Evolutionary conservation across 2,113 vertebrate genomes (phyloP).

Genomic region (Cyprinus carpio): DNA sequence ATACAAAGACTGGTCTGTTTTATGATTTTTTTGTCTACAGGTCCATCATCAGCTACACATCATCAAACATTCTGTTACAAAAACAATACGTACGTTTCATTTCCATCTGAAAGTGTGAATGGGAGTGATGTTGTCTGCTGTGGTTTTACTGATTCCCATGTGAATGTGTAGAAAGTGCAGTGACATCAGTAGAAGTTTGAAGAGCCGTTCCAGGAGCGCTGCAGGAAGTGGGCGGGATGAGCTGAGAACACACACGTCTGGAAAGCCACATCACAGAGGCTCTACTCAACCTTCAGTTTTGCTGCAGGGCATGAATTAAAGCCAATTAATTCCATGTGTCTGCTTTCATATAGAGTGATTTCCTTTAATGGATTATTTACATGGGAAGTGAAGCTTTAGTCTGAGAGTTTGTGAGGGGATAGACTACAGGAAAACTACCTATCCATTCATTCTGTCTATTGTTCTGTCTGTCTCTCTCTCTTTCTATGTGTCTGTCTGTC

Average conservation of each 20-base stretch:
- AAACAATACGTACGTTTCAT: conserved; percentile 1
- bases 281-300: neutral
- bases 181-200: conserved; percentile 2
- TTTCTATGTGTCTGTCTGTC: neutral
- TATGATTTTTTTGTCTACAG: neutral
- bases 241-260: neutral
- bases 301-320: neutral
- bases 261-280: neutral
- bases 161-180: neutral
- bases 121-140: neutral
- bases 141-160: neutral
- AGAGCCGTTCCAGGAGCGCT: neutral
- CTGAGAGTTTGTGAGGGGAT: neutral
- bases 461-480: no score
- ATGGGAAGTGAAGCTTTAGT: neutral
- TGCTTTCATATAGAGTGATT: no score
- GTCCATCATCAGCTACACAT: neutral
- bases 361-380: neutral
- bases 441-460: neutral
- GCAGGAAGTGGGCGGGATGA: conserved; percentile 19
- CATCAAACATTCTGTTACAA: neutral
- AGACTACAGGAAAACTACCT: neutral
- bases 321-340: neutral
- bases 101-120: neutral
- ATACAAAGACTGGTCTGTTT: neutral